These are phyloP conservation scores for Datnioides undecimradiatus DNA, from an alignment of 2,113 vertebrate species.

Conservation along the genomic window DNA sequence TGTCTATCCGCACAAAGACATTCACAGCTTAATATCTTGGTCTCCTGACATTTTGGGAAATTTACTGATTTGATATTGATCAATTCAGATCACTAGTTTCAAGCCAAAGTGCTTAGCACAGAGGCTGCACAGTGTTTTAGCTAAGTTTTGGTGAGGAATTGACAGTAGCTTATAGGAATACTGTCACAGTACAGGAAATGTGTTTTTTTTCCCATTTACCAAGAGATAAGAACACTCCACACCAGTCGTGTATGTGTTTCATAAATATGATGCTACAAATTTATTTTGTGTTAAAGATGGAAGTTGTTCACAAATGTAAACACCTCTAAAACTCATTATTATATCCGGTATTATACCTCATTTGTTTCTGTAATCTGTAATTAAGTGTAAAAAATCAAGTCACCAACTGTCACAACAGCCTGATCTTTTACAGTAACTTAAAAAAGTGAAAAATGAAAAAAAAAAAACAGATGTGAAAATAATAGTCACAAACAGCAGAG, in stretches of 20 bases:
- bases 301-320: too few relatives aligned
- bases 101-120: not conserved
- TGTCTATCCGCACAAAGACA: not conserved
- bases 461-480: not conserved
- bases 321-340: not conserved
- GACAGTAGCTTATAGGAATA: not conserved
- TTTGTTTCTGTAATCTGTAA: not conserved
- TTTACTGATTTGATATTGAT: not conserved
- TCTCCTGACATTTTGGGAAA: constrained; percentile 30
- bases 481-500: not conserved
- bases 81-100: too few relatives aligned
- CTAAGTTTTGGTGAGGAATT: too few relatives aligned
- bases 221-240: not conserved
- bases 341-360: not conserved
- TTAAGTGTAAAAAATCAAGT: not conserved
- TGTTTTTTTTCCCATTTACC: not conserved
- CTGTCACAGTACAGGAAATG: not conserved
- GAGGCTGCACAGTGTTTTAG: not conserved
- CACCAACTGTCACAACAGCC: not conserved
- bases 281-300: too few relatives aligned
- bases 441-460: not conserved
- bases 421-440: not conserved
- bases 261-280: too few relatives aligned
- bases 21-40: not conserved
- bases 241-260: not conserved